phyloP scores from a whole-genome alignment of 2,888 invertebrate species.

The Xestobium rufovillosum region DNA sequence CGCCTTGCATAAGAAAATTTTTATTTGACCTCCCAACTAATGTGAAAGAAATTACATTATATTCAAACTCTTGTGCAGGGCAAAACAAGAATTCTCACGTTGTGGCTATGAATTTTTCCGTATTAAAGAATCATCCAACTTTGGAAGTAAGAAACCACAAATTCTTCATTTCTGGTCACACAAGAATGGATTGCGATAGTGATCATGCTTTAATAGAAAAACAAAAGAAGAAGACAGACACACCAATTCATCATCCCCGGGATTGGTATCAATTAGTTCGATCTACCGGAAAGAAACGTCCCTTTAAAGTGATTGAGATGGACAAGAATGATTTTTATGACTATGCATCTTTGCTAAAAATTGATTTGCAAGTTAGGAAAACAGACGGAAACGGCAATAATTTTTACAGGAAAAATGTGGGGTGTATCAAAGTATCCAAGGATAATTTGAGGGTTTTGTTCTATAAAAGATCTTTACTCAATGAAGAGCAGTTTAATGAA shows the following conservation, averaged over 20 bases:
- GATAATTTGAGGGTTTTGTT: background rate
- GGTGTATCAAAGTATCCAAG: background rate
- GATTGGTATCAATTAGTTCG: background rate
- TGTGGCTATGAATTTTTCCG: background rate
- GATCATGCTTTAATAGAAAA: conserved; percentile 1
- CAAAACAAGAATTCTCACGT: background rate
- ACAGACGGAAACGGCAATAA: background rate
- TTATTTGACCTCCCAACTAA: background rate
- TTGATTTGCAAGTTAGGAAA: background rate
- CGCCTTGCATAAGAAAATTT: background rate
- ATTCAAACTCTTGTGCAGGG: conserved; percentile 5
- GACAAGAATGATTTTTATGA: background rate
- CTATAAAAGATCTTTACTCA: background rate
- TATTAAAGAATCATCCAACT: background rate
- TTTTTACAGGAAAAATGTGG: background rate
- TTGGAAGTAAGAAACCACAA: background rate
- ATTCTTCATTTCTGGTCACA: background rate
- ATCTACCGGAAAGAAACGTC: background rate
- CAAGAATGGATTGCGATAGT: background rate
- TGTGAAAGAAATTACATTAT: conserved; percentile 2
- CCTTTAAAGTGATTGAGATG: background rate
- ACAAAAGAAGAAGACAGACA: background rate
- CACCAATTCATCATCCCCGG: background rate
- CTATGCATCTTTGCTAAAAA: background rate
- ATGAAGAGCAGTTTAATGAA: no score